Evolutionary conservation across 2,113 vertebrate genomes (phyloP).

Genomic region (Dolichotis patagonum): DNA sequence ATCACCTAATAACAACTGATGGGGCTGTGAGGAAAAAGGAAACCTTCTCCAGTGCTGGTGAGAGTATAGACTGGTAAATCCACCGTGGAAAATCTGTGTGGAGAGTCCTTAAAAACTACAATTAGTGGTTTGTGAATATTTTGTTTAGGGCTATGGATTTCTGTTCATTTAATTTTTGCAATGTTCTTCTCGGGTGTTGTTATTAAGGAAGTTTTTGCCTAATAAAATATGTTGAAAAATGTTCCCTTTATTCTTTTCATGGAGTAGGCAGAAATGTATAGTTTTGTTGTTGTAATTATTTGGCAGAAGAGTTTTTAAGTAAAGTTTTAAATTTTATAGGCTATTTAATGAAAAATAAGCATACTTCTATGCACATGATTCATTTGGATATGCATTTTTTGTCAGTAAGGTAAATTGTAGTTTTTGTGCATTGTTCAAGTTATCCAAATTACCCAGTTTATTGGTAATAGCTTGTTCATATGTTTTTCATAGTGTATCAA

Average conservation of each 20-base stretch:
- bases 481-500: too few species aligned
- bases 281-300: not conserved
- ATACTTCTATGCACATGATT: too few species aligned
- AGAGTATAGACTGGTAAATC: too few species aligned
- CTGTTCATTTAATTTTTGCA: not conserved
- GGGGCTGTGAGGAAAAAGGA: too few species aligned
- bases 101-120: too few species aligned
- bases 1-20: too few species aligned
- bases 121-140: not conserved
- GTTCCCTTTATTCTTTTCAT: not conserved
- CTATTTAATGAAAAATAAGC: not conserved
- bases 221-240: not conserved
- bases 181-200: not conserved
- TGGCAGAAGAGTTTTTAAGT: not conserved
- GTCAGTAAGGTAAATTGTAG: not conserved
- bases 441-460: too few species aligned
- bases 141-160: not conserved
- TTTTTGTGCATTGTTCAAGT: not conserved
- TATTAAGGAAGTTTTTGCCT: not conserved
- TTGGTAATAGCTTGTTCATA: too few species aligned
- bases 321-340: not conserved
- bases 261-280: too few species aligned
- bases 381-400: not conserved
- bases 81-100: too few species aligned
- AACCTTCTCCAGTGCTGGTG: too few species aligned